These are phyloP conservation scores for Eueremaeus valkanovi DNA, from an alignment of 2,888 invertebrate genomes.

Conservation along the genomic window DNA sequence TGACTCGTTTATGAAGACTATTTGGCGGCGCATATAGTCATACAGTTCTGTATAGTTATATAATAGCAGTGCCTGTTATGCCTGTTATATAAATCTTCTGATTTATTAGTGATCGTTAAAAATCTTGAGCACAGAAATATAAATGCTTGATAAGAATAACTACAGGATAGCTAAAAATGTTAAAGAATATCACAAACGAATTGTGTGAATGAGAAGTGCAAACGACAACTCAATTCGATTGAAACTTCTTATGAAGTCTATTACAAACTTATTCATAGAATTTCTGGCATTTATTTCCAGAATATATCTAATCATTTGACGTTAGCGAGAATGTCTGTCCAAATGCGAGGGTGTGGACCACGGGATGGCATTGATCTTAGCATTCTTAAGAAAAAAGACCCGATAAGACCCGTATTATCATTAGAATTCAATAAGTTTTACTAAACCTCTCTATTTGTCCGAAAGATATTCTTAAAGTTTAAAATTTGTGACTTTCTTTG, in stretches of 20 bases:
- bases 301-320: constrained; percentile 11
- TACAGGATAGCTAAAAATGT: background rate
- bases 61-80: background rate
- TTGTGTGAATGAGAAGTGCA: background rate
- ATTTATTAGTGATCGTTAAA: constrained; percentile 25
- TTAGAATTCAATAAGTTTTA: no score
- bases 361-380: no score
- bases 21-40: background rate
- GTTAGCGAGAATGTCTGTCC: no score
- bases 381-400: no score
- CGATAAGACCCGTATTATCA: no score
- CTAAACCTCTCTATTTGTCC: no score
- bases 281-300: background rate
- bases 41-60: background rate
- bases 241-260: background rate
- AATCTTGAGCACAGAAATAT: constrained; percentile 7
- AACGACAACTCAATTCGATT: background rate
- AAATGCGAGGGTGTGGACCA: no score
- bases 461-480: no score
- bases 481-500: no score
- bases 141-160: constrained; percentile 7
- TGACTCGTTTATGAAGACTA: background rate
- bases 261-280: background rate
- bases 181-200: background rate
- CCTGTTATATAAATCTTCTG: background rate